phyloP scores from a whole-genome alignment of 2,888 invertebrate species.

The Lasioglossum marginatum region DNA sequence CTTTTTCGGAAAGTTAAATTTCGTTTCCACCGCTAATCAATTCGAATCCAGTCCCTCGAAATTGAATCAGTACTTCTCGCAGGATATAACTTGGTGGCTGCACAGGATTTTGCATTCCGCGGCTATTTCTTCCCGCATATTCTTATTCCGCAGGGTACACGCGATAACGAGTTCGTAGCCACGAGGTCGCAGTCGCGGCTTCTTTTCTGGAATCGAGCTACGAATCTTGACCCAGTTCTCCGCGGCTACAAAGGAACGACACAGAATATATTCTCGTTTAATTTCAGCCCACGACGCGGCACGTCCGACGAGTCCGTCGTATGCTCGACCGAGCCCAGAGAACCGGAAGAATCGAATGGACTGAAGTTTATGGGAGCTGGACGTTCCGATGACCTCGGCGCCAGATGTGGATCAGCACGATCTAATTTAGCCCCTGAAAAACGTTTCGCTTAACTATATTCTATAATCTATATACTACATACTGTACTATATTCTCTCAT shows the following conservation, averaged over 20 bases:
- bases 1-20: slow-evolving; percentile 3
- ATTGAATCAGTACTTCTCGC: slow-evolving; percentile 5
- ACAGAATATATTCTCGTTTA: slow-evolving; percentile 58
- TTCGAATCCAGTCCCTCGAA: slow-evolving; percentile 17
- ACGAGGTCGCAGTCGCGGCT: slow-evolving; percentile 40
- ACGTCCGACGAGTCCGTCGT: slow-evolving; percentile 37
- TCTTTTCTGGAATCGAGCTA: slow-evolving; percentile 51
- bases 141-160: slow-evolving; percentile 42
- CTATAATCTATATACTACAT: too few species aligned
- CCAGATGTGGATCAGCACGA: background rate
- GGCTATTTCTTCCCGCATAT: slow-evolving; percentile 30
- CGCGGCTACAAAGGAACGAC: slow-evolving; percentile 39
- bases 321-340: slow-evolving; percentile 15
- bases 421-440: background rate
- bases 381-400: slow-evolving; percentile 28
- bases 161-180: slow-evolving; percentile 57
- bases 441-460: background rate
- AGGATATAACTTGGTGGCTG: slow-evolving; percentile 4
- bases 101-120: slow-evolving; percentile 38
- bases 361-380: slow-evolving; percentile 53
- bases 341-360: slow-evolving; percentile 63
- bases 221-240: slow-evolving; percentile 61
- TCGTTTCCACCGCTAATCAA: slow-evolving; percentile 30
- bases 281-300: slow-evolving; percentile 48
- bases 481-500: too few species aligned